Evolutionary conservation across 2,113 vertebrate genomes (phyloP).

Genomic region (Bos javanicus): DNA sequence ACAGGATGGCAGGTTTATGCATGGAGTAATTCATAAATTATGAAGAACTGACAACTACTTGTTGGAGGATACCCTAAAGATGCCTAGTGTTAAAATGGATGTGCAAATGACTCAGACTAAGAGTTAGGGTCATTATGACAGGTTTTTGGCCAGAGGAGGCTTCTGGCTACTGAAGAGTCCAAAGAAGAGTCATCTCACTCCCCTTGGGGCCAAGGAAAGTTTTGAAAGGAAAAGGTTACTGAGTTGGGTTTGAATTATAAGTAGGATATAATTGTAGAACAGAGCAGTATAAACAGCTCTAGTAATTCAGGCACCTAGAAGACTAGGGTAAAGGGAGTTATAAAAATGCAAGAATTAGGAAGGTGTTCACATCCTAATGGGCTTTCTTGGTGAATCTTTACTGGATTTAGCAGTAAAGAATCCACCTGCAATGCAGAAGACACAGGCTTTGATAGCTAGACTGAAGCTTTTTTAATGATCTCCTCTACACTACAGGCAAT

Average conservation of each 20-base stretch:
- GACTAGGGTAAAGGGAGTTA: not conserved
- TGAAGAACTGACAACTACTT: not conserved
- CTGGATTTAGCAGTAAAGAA: not conserved
- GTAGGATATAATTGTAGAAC: not conserved
- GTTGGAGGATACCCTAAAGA: not conserved
- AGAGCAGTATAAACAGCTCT: not conserved
- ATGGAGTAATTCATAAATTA: not conserved
- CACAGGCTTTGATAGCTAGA: not conserved
- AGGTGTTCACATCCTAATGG: not conserved
- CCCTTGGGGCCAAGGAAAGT: not conserved
- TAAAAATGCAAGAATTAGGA: not conserved
- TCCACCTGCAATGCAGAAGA: not conserved
- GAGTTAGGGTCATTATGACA: not conserved
- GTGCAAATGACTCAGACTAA: not conserved
- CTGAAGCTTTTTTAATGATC: not conserved
- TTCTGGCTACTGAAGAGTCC: not conserved
- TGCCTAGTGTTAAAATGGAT: not conserved
- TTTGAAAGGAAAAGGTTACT: not conserved
- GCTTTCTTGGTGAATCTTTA: not conserved
- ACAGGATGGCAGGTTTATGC: not conserved
- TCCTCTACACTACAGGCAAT: not conserved
- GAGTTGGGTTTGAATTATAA: not conserved
- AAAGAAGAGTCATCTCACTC: not conserved
- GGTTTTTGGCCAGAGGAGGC: not conserved
- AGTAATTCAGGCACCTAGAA: not conserved